Evolutionary conservation across 2,797 vertebrate species (phyloP).

Genomic region (Girardinus metallicus): DNA sequence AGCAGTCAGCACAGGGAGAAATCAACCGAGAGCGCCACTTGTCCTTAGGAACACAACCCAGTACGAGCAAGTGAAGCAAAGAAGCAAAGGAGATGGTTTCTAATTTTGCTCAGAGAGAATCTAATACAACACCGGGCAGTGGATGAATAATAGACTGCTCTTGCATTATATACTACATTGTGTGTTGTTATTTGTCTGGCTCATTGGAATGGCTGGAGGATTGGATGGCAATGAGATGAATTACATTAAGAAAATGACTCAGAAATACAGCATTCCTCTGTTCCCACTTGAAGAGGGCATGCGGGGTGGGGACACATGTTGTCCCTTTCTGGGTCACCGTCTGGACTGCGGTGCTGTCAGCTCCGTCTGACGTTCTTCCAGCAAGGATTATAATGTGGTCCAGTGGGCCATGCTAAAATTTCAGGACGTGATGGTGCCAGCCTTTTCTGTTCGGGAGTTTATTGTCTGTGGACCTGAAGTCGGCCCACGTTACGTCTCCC

Average conservation of each 20-base stretch:
- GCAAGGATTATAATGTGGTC: constrained; percentile 53
- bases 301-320: constrained; percentile 22
- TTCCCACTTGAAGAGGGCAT: constrained; percentile 6
- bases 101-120: constrained; percentile 44
- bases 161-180: constrained; percentile 53
- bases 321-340: constrained; percentile 50
- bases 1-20: constrained; percentile 62
- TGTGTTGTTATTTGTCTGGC: constrained; percentile 31
- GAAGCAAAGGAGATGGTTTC: constrained; percentile 24
- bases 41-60: constrained; percentile 60
- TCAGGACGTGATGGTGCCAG: constrained; percentile 52
- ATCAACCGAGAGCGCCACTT: constrained; percentile 63
- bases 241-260: constrained; percentile 49
- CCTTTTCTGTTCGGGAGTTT: constrained; percentile 56
- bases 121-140: constrained; percentile 41
- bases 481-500: constrained; percentile 57
- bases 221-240: constrained; percentile 46
- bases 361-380: constrained; percentile 37
- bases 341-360: constrained; percentile 49
- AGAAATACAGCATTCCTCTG: constrained; percentile 17
- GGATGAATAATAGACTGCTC: constrained; percentile 51
- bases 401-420: constrained; percentile 42
- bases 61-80: constrained; percentile 30
- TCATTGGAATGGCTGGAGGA: constrained; percentile 44
- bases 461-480: constrained; percentile 61